Evolutionary conservation across 2,888 invertebrate species (phyloP).

Genomic region (Ormyrus labotus): DNA sequence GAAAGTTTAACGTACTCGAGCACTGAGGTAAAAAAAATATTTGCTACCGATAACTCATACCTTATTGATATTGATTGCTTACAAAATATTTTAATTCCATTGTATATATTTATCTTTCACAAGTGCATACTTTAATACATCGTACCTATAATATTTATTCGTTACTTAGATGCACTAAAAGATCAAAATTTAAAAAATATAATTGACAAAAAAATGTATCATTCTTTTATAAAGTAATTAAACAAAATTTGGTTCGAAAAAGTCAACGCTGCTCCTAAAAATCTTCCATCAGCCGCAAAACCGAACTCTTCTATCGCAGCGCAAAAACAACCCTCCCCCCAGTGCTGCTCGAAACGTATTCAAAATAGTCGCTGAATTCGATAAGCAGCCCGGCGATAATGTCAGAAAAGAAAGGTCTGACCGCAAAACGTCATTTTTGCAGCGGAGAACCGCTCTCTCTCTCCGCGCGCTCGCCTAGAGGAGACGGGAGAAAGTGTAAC

Average conservation of each 20-base stretch:
- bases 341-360: constrained; percentile 8
- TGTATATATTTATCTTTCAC: constrained; percentile 10
- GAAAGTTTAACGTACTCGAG: constrained; percentile 3
- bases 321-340: background rate
- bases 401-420: constrained; percentile 31
- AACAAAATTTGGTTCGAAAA: no score
- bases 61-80: constrained; percentile 1
- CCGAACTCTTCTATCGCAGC: no score
- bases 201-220: background rate
- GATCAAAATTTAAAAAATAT: background rate
- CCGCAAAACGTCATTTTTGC: constrained; percentile 35
- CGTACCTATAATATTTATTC: background rate
- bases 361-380: constrained; percentile 18
- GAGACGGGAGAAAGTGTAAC: constrained; percentile 72
- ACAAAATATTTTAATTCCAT: constrained; percentile 25
- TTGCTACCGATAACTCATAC: background rate
- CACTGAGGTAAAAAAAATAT: background rate
- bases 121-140: background rate
- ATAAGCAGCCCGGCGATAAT: constrained; percentile 7
- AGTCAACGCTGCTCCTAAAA: no score
- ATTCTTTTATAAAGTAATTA: background rate
- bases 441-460: constrained; percentile 40
- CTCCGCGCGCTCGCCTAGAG: constrained; percentile 15
- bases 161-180: background rate
- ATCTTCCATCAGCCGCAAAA: no score